Base-by-base conservation (phyloP, 1,140 invertebrate species). In the Panonychus citri region DNA sequence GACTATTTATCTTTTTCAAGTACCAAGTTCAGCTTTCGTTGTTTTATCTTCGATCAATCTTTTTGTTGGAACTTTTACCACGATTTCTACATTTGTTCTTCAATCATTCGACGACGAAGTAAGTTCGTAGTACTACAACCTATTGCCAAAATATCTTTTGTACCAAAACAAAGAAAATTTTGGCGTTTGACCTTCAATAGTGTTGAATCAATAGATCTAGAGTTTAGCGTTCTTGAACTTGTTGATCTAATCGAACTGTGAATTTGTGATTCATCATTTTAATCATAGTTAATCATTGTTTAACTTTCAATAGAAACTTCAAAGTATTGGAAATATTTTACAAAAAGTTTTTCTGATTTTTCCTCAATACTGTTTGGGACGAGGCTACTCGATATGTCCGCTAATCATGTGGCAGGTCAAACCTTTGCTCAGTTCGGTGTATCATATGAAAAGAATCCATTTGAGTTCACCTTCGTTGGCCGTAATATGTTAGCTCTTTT, bases 311-410 rank as follows among this genome's bases (percentile, higher is more conserved):
- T 54, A 74, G 66, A 68, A 72, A 54, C 62, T 76, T 27, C 65
- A 70, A 57, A 57, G 67, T 19, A 73, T 76, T 39, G 73, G 70
- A 51, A 60, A 64, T 21, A 69, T 76, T 40, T 66, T 80, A 54
- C 70, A 74, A 51, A 68, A 73, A 61, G 70, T 78, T 10, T 81
- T 81, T 63, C 64, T 80, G 5, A 63, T 81, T 17, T 71, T 81
- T 55, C 79, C 79, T 10, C 79, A 81, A 54, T 81, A 78, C 62
- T 78, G 77, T 64, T 68, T 81, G 7, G 78, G 77, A 0, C 64
- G 75, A 54, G 77, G 77, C 1, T 80, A n/a, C 74, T 78, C 53
- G 75, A 79, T 59, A 69, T 79, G 67, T 72, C 74, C 1, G 64
- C 65, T 37, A 70, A 69, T 58, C 70, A 76, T 59, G 59, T 73